Conservation (phyloP, 2,888 invertebrate species). For the Abrostola tripartita region DNA sequence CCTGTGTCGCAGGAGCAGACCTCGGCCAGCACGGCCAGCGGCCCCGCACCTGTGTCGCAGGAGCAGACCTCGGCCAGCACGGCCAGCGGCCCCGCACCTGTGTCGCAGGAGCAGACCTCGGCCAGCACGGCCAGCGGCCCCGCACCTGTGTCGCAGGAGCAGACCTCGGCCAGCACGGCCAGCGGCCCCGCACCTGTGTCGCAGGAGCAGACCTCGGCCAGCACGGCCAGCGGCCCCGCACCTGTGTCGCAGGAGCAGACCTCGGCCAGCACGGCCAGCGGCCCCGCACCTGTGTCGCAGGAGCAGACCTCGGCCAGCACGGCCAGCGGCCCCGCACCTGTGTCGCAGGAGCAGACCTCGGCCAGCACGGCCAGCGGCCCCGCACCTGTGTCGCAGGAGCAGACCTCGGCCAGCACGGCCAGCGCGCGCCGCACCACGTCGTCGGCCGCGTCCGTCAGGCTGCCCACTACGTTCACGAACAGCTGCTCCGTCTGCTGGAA, state of each 20-base stretch:
- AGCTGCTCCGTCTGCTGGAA: conserved; percentile 91
- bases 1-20: conserved; percentile 88
- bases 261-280: conserved; percentile 97
- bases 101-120: conserved; percentile 89
- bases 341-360: conserved; percentile 89
- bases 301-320: conserved; percentile 94
- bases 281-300: conserved; percentile 91
- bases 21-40: conserved; percentile 97
- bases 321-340: conserved; percentile 95
- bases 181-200: conserved; percentile 93
- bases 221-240: conserved; percentile 96
- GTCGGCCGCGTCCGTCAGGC: conserved; percentile 96
- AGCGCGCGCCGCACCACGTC: conserved; percentile 98
- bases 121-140: conserved; percentile 97
- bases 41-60: conserved; percentile 91
- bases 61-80: conserved; percentile 94
- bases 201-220: conserved; percentile 92
- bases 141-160: conserved; percentile 90
- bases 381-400: conserved; percentile 69
- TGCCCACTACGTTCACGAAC: conserved; percentile 93
- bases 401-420: conserved; percentile 96
- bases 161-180: conserved; percentile 96
- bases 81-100: conserved; percentile 95
- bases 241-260: conserved; percentile 88
- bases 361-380: conserved; percentile 92